A percentile compares a stretch with the other conserved stretches of the same genome.
Evolutionary conservation across 2,797 vertebrate species (phyloP).

Genomic region (Pachyuromys duprasi): DNA sequence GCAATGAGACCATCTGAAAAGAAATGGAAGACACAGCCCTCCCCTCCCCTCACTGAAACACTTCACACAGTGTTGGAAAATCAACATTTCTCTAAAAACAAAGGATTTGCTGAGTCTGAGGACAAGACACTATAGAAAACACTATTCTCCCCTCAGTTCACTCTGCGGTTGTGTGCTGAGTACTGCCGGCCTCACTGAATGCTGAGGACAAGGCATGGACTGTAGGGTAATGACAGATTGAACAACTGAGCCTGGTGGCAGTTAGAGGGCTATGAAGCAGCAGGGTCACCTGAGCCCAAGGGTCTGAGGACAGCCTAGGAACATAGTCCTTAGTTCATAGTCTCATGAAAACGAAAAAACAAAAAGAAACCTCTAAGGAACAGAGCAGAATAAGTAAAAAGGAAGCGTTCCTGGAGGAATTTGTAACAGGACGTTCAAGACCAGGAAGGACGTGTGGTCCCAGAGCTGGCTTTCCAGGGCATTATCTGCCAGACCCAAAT

Average conservation of each 20-base stretch:
- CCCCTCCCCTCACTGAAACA: background rate
- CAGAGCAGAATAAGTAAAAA: background rate
- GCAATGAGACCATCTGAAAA: background rate
- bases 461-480: background rate
- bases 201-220: background rate
- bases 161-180: background rate
- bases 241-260: background rate
- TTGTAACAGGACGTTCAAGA: background rate
- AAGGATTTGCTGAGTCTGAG: background rate
- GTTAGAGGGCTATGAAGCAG: background rate
- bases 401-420: background rate
- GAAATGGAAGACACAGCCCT: background rate
- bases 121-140: background rate
- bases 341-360: background rate
- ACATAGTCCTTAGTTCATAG: background rate
- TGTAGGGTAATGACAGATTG: background rate
- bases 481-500: background rate
- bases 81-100: conserved; percentile 24
- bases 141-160: background rate
- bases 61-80: background rate
- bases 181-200: background rate
- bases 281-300: background rate
- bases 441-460: background rate
- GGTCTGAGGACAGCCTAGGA: background rate
- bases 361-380: background rate